Conservation (phyloP, 37 sponge, comb jelly and placozoan genomes). For the Bolinopsis microptera region DNA sequence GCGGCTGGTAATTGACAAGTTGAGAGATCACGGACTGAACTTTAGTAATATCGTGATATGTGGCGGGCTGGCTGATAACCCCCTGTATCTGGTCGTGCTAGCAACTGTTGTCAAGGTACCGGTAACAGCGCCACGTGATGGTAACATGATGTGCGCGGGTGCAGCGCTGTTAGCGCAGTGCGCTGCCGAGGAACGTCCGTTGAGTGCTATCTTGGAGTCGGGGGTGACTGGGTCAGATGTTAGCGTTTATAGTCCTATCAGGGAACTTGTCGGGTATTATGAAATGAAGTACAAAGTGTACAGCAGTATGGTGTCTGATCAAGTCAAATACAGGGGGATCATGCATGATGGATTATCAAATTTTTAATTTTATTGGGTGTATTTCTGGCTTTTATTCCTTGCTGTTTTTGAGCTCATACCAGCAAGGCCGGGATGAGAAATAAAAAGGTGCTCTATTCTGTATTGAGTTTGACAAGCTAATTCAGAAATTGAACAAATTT, state of each 20-base stretch:
- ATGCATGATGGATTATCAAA: not conserved
- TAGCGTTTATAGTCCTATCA: not conserved
- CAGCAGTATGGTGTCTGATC: slow-evolving; percentile 22
- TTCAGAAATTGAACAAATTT: too few relatives aligned
- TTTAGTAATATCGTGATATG: not conserved
- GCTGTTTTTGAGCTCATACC: too few relatives aligned
- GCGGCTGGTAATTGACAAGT: not conserved
- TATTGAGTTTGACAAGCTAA: too few relatives aligned
- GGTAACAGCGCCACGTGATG: not conserved
- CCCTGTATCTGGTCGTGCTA: not conserved
- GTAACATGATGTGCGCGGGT: slow-evolving; percentile 43
- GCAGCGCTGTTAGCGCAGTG: not conserved
- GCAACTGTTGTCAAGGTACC: slow-evolving; percentile 45
- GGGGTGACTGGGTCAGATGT: not conserved
- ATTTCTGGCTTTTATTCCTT: too few relatives aligned
- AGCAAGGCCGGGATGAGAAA: too few relatives aligned
- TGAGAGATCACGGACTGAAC: slow-evolving; percentile 2
- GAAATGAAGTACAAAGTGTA: slow-evolving; percentile 19
- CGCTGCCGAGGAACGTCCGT: not conserved
- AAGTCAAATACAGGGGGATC: slow-evolving; percentile 15
- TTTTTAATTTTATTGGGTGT: too few relatives aligned
- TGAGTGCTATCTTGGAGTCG: not conserved
- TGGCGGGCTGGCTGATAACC: slow-evolving; percentile 24
- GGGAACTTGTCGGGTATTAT: not conserved
- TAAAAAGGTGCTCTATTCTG: too few relatives aligned